phyloP scores from a whole-genome alignment of 2,113 vertebrate species.

The Oreotrochilus melanogaster region DNA sequence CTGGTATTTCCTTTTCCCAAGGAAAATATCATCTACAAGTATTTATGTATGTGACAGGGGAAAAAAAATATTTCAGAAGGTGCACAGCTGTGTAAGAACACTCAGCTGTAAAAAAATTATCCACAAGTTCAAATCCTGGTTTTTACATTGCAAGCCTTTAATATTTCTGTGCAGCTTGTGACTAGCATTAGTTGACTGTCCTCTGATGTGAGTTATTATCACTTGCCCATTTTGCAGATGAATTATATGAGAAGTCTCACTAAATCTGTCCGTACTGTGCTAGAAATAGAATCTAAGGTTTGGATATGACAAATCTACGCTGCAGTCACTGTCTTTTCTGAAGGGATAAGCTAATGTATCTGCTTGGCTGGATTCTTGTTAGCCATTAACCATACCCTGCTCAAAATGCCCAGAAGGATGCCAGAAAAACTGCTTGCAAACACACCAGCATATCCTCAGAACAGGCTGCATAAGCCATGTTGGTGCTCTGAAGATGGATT shows the following conservation, averaged over 20 bases:
- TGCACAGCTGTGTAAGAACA: not conserved
- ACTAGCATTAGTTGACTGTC: not conserved
- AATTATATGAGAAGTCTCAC: not conserved
- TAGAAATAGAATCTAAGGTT: conserved; percentile 43
- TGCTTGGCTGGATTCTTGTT: conserved; percentile 10
- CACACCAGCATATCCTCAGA: not conserved
- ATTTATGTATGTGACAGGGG: not conserved
- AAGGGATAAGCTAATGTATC: not conserved
- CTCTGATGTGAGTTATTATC: conserved; percentile 3
- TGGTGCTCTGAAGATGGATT: not conserved
- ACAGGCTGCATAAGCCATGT: not conserved
- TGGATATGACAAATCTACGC: conserved; percentile 5
- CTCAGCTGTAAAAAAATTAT: not conserved
- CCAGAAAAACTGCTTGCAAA: conserved; percentile 11
- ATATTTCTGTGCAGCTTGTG: not conserved
- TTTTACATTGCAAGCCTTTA: not conserved
- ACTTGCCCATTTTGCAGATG: not conserved
- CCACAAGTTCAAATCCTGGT: not conserved
- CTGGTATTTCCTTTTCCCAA: not conserved
- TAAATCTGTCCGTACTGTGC: not conserved
- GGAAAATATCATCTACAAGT: not conserved
- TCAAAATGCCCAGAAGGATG: not conserved
- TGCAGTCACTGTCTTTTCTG: not conserved
- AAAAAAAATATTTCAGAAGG: not conserved
- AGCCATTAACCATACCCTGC: conserved; percentile 47